These are phyloP conservation scores for Hydropotes inermis DNA, from an alignment of 2,113 vertebrate species.

Conservation along the genomic window DNA sequence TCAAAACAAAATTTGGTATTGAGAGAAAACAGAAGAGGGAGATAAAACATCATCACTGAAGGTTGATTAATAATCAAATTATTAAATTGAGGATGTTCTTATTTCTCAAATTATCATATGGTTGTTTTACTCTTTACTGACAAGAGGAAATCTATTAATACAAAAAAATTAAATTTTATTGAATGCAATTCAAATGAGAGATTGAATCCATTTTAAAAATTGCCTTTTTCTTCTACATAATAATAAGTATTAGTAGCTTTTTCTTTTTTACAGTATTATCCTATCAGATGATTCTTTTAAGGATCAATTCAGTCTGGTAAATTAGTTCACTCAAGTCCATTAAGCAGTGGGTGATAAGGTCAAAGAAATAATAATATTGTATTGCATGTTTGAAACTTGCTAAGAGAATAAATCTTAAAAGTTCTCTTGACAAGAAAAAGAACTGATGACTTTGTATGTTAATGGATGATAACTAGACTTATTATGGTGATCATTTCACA, in stretches of 20 bases:
- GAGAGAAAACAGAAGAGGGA: not conserved
- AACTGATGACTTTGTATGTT: not conserved
- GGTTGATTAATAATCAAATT: not conserved
- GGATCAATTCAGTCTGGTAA: not conserved
- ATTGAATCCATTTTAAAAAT: not conserved
- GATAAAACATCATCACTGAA: not conserved
- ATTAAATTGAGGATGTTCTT: slow-evolving; percentile 6
- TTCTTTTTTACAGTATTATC: not conserved
- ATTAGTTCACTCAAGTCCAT: not conserved
- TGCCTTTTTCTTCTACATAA: not conserved
- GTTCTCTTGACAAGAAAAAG: not conserved
- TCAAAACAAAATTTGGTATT: not conserved
- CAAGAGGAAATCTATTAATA: not conserved
- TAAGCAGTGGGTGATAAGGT: not conserved
- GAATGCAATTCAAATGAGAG: not conserved
- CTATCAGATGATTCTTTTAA: not conserved
- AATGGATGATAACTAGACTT: not conserved
- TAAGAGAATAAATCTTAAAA: not conserved
- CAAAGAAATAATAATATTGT: not conserved
- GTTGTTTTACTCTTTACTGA: not conserved
- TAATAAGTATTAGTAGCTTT: not conserved
- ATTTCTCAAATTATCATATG: not conserved
- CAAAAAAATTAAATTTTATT: not conserved
- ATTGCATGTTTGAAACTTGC: not conserved
- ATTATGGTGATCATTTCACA: not conserved